Percentiles rank a stretch among this genome's conserved stretches.
phyloP scores from a whole-genome alignment of 2,113 vertebrate genomes.

The Tetrax tetrax region DNA sequence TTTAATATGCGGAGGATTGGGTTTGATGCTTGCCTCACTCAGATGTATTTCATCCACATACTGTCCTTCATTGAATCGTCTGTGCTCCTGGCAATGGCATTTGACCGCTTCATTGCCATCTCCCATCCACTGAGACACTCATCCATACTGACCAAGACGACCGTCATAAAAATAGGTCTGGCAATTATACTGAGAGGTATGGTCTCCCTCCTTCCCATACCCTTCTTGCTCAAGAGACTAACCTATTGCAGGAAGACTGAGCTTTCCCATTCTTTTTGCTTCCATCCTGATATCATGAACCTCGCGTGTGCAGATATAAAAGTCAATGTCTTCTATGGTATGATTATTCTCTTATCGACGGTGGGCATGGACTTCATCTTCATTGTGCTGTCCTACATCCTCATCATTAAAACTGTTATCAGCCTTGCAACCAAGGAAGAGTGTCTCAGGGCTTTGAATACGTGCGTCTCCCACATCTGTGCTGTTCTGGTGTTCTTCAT shows the following conservation, averaged over 20 bases:
- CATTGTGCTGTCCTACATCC: slow-evolving; percentile 69
- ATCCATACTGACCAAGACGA: slow-evolving; percentile 41
- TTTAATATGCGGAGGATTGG: slow-evolving; percentile 40
- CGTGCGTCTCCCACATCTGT: slow-evolving; percentile 70
- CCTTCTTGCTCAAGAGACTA: slow-evolving; percentile 62
- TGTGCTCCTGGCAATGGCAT: slow-evolving; percentile 73
- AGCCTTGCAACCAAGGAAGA: slow-evolving; percentile 54
- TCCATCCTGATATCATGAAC: slow-evolving; percentile 76
- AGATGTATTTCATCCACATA: slow-evolving; percentile 75
- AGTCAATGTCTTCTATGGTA: slow-evolving; percentile 66
- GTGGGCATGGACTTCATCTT: slow-evolving; percentile 69
- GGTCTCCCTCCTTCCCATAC: slow-evolving; percentile 54
- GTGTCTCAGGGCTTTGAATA: slow-evolving; percentile 52
- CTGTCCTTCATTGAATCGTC: slow-evolving; percentile 73
- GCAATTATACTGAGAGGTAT: background rate
- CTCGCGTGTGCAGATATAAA: slow-evolving; percentile 59
- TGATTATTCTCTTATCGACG: slow-evolving; percentile 52
- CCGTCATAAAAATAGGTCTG: slow-evolving; percentile 53
- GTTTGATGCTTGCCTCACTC: slow-evolving; percentile 67
- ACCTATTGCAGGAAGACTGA: slow-evolving; percentile 52
- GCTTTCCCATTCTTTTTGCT: slow-evolving; percentile 73
- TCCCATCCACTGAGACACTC: slow-evolving; percentile 64
- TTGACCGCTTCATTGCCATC: slow-evolving; percentile 71
- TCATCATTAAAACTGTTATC: slow-evolving; percentile 63
- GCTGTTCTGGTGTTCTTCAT: slow-evolving; percentile 72